Evolutionary conservation across 2,113 vertebrate genomes (phyloP), one percentile per base, ranked within the genome.

Genomic region (Brachionichthys hirsutus): DNA sequence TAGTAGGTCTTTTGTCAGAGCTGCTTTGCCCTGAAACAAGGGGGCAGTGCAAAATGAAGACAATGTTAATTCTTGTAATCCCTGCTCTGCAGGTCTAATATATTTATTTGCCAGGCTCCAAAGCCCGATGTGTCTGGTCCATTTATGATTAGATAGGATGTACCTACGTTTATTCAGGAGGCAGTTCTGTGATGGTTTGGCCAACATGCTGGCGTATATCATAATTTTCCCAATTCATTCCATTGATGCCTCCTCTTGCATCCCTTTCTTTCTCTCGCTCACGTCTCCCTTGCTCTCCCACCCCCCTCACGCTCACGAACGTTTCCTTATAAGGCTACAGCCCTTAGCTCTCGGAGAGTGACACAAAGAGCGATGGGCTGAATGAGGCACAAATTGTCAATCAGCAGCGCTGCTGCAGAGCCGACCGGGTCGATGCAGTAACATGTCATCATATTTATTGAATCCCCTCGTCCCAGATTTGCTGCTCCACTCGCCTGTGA

Each of bases 261-360:
- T 77, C 54, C 67, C 22, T 45, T 40, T 34, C 12, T 52, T 15
- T 40, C 6, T 41, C 6, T 44, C 54, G 42, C 43, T 55, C 24
- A 30, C 8, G 14, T 41, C n/a, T 68, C 54, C 70, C 56, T 60
- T 45, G 6, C 70, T 69, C 67, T 62, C 69, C 63, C 73, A 34
- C 54, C 77, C 54, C 54, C 54, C 67, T 64, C 62, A 36, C 43
- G 18, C 67, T 82, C 87, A 80, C 63, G 45, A 81, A 78, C 68
- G 76, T 75, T 75, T 80, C 88, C 88, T 85, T 90, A 87, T 88
- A 88, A 77, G 88, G 88, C 76, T 76, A 49, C 60, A 79, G 78
- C 71, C 65, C 70, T 82, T 67, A 57, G 50, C 78, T 74, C 79
- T 66, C 72, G 51, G 36, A 57, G 68, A 75, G 47, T 34, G 62